phyloP scores from a whole-genome alignment of 2,113 vertebrate genomes.

The Pteropus alecto region DNA sequence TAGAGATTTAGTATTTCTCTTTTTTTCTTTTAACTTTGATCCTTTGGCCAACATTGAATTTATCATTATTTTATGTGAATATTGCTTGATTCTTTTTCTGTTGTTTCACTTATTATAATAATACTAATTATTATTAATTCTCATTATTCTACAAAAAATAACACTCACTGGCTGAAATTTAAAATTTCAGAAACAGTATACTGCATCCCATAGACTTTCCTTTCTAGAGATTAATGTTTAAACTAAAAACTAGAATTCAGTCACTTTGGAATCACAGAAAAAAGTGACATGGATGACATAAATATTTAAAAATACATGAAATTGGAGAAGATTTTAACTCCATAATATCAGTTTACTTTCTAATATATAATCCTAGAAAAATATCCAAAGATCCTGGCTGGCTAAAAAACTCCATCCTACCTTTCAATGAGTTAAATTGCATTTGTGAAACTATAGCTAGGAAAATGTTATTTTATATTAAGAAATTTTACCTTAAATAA shows the following conservation, averaged over 20 bases:
- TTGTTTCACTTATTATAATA: neutral
- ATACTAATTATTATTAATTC: neutral
- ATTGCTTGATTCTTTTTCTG: neutral
- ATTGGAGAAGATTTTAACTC: neutral
- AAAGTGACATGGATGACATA: neutral
- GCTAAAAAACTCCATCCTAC: neutral
- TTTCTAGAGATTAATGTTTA: neutral
- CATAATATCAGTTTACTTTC: neutral
- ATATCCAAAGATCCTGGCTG: neutral
- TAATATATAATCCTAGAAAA: neutral
- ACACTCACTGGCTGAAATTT: neutral
- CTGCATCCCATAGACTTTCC: neutral
- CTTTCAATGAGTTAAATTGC: neutral
- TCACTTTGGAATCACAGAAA: neutral
- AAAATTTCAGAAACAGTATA: neutral
- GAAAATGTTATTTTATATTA: neutral
- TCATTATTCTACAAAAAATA: neutral
- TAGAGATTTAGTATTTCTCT: neutral
- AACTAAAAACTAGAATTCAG: neutral
- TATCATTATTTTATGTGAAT: neutral
- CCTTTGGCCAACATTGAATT: neutral
- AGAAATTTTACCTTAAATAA: neutral
- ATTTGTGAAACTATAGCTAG: neutral
- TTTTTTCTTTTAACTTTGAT: neutral
- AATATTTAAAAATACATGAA: neutral